phyloP scores from a whole-genome alignment of 92 coral and sea anemone species.

The Zoanthus sansibaricus region DNA sequence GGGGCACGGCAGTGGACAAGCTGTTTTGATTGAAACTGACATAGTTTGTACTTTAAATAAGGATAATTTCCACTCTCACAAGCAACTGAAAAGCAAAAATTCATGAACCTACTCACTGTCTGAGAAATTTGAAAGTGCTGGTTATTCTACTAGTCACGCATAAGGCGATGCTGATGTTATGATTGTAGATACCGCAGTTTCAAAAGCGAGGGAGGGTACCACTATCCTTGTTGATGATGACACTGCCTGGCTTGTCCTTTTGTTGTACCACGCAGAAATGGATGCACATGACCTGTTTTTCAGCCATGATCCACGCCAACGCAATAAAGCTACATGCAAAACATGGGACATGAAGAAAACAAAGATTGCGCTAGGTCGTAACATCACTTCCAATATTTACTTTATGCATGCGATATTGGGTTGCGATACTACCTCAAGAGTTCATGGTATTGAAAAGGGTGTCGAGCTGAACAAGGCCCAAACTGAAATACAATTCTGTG shows the following conservation, averaged over 20 bases:
- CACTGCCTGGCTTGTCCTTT: conserved; percentile 51
- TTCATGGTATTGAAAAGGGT: conserved; percentile 66
- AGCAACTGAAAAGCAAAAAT: conserved; percentile 54
- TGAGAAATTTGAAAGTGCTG: conserved; percentile 23
- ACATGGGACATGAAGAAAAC: conserved; percentile 58
- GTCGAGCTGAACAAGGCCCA: conserved; percentile 44
- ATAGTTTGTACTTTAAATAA: conserved; percentile 50
- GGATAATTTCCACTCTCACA: conserved; percentile 42
- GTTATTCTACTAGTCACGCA: conserved; percentile 41
- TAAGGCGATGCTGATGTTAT: conserved; percentile 49
- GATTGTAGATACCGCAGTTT: conserved; percentile 45
- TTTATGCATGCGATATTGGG: conserved; percentile 71
- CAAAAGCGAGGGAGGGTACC: conserved; percentile 22
- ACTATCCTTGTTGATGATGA: conserved; percentile 60
- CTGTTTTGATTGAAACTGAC: conserved; percentile 46
- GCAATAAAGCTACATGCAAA: background rate
- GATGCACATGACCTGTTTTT: conserved; percentile 52
- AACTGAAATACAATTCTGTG: background rate
- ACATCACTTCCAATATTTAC: conserved; percentile 43
- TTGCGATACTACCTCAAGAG: conserved; percentile 70
- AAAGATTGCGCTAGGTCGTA: conserved; percentile 46
- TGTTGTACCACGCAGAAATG: conserved; percentile 44
- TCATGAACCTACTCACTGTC: background rate
- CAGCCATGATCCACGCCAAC: conserved; percentile 26
- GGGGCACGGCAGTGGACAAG: background rate